These are phyloP conservation scores for Nymphalis io DNA, from an alignment of 1,140 invertebrate species.

Conservation along the genomic window DNA sequence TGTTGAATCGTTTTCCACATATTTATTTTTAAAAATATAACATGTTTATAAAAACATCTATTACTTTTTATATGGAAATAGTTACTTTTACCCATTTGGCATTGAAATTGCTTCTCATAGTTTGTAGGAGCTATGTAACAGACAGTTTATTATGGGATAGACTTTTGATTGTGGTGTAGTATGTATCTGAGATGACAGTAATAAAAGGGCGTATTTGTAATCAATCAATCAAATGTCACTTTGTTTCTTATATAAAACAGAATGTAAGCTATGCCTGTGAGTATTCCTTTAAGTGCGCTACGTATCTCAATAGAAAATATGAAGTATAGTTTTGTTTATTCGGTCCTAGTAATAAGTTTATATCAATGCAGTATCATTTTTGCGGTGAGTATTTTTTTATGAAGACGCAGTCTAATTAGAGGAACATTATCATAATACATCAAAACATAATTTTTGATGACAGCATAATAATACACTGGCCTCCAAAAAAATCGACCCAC, in stretches of 20 bases:
- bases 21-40: too few relatives aligned
- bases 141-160: not conserved
- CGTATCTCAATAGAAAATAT: not conserved
- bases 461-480: too few relatives aligned
- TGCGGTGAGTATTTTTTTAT: constrained; percentile 26
- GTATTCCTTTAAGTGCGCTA: constrained; percentile 8
- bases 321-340: constrained; percentile 1
- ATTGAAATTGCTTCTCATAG: too few relatives aligned
- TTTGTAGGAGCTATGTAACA: not conserved
- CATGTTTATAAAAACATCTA: too few relatives aligned
- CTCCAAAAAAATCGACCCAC: too few relatives aligned
- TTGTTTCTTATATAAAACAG: constrained; percentile 17
- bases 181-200: constrained; percentile 25
- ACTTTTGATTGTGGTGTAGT: constrained; percentile 6
- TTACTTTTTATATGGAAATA: too few relatives aligned
- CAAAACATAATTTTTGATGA: too few relatives aligned
- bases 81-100: too few relatives aligned
- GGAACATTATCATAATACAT: too few relatives aligned
- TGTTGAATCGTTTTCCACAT: too few relatives aligned
- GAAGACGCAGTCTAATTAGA: not conserved
- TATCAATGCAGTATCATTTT: constrained; percentile 8
- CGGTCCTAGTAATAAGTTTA: constrained; percentile 5
- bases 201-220: constrained; percentile 19
- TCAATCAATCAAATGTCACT: constrained; percentile 37
- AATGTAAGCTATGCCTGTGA: not conserved